These are phyloP conservation scores for Laterallus jamaicensis DNA, from an alignment of 2,113 vertebrate genomes.

Conservation along the genomic window DNA sequence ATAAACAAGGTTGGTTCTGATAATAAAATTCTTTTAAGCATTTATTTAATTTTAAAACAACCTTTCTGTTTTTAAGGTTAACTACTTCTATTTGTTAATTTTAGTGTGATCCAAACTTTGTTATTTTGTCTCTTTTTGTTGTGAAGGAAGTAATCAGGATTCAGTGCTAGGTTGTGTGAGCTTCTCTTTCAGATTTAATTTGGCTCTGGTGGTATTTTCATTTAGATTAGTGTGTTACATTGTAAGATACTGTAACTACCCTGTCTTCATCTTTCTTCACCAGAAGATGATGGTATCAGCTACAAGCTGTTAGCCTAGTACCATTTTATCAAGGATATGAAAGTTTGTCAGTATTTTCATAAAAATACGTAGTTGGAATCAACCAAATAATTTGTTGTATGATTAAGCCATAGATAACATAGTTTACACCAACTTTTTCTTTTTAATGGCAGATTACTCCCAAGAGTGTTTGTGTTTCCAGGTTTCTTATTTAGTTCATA, in stretches of 20 bases:
- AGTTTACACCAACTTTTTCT: not conserved
- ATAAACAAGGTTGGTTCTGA: conserved; percentile 84
- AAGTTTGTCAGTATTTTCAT: not conserved
- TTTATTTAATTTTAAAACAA: not conserved
- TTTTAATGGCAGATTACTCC: not conserved
- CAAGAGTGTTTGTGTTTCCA: not conserved
- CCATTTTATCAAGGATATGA: not conserved
- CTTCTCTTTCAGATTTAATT: not conserved
- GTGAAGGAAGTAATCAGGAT: not conserved
- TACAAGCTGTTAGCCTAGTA: not conserved
- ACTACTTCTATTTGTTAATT: not conserved
- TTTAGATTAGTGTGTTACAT: not conserved
- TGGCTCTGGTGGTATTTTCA: not conserved
- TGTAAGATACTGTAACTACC: not conserved
- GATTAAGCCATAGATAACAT: not conserved
- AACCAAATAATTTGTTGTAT: not conserved
- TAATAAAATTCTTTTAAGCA: not conserved
- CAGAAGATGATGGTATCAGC: not conserved
- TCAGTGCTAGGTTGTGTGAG: not conserved
- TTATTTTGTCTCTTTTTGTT: not conserved
- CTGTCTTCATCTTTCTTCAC: not conserved
- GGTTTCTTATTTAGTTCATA: not conserved
- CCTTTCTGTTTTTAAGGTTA: not conserved
- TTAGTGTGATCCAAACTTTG: not conserved
- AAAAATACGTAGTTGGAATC: not conserved